These are phyloP conservation scores for Urocynchramus pylzowi DNA, from an alignment of 2,113 vertebrate species.

Conservation along the genomic window DNA sequence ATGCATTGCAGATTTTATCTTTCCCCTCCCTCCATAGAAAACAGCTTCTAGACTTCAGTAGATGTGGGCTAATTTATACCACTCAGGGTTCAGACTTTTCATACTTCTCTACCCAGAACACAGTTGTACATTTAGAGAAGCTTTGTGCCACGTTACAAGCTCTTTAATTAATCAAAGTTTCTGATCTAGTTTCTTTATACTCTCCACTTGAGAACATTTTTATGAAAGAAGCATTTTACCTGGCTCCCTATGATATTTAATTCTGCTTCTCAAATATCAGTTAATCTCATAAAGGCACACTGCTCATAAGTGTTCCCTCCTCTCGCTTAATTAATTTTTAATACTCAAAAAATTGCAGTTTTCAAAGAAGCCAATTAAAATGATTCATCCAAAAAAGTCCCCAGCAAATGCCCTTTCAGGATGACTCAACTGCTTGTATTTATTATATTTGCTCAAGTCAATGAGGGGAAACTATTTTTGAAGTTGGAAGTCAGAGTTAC, in stretches of 20 bases:
- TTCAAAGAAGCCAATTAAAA: conserved; percentile 14
- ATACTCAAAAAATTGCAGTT: background rate
- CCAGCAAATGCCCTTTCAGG: background rate
- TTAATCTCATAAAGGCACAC: background rate
- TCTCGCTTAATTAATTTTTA: conserved; percentile 14
- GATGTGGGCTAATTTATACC: background rate
- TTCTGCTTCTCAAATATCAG: background rate
- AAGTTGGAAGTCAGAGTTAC: background rate
- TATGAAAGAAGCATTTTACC: background rate
- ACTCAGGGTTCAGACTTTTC: background rate
- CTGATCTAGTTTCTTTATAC: background rate
- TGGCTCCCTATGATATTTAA: background rate
- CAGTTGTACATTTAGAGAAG: background rate
- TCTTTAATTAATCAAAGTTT: background rate
- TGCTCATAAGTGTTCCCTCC: background rate
- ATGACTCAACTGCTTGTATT: background rate
- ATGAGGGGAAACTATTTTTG: background rate
- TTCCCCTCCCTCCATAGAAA: background rate
- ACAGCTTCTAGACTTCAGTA: background rate
- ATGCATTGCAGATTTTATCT: background rate
- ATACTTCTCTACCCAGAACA: background rate
- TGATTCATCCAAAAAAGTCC: background rate
- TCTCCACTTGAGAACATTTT: background rate
- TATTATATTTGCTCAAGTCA: background rate
- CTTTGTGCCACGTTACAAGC: background rate